Conservation (phyloP, 2,888 invertebrate species). For the Seira musarum region DNA sequence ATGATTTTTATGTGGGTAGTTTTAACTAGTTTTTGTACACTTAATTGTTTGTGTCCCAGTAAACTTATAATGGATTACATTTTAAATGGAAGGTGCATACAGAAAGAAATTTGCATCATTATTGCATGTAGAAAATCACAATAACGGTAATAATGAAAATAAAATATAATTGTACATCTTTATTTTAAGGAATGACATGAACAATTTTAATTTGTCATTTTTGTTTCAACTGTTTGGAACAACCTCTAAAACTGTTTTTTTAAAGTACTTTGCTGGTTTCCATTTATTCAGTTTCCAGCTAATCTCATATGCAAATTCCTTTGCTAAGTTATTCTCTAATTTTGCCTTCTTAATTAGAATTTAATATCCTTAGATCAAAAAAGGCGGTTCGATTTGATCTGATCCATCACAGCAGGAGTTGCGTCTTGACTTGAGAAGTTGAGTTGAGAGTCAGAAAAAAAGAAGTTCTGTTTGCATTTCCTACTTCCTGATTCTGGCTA, state of each 20-base stretch:
- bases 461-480: conserved; percentile 2
- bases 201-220: too few relatives aligned
- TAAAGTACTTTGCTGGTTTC: too few relatives aligned
- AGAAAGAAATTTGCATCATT: too few relatives aligned
- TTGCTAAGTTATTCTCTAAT: not conserved
- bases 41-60: not conserved
- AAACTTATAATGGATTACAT: not conserved
- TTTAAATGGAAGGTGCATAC: not conserved
- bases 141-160: too few relatives aligned
- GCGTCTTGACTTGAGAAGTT: too few relatives aligned
- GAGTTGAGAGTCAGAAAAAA: not conserved
- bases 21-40: not conserved
- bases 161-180: too few relatives aligned
- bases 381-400: not conserved
- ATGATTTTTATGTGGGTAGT: not conserved
- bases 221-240: too few relatives aligned
- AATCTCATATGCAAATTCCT: not conserved
- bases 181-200: too few relatives aligned
- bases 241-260: too few relatives aligned
- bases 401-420: not conserved
- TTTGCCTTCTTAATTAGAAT: not conserved
- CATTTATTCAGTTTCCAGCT: not conserved
- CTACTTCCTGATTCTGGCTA: conserved; percentile 5
- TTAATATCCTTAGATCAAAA: not conserved
- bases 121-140: too few relatives aligned